phyloP scores from a whole-genome alignment of 2,888 invertebrate genomes.

The Dusona sp. region DNA sequence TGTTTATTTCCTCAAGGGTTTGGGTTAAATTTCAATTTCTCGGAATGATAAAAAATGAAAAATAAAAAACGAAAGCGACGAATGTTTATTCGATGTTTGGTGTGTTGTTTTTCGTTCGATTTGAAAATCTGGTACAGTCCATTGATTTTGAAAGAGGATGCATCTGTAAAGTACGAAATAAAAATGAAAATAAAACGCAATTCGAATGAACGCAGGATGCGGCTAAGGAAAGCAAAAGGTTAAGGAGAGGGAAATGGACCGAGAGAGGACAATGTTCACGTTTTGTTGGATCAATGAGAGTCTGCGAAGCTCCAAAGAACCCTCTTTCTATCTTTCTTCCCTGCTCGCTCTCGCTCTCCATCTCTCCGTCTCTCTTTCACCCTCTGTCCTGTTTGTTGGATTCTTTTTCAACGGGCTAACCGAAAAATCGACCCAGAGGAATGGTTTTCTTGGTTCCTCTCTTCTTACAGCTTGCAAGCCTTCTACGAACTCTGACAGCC shows the following conservation, averaged over 20 bases:
- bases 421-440: conserved; percentile 55
- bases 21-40: not conserved
- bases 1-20: not conserved
- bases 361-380: conserved; percentile 43
- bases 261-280: conserved; percentile 48
- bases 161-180: not conserved
- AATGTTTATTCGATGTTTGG: not conserved
- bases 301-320: conserved; percentile 49
- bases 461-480: conserved; percentile 41
- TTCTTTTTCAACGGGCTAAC: conserved; percentile 57
- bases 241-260: conserved; percentile 24
- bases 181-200: conserved; percentile 23
- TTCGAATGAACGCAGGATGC: conserved; percentile 3
- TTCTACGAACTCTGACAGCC: conserved; percentile 54
- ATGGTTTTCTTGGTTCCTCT: conserved; percentile 57
- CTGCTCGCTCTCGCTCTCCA: conserved; percentile 36
- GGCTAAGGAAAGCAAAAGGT: conserved; percentile 29
- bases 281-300: conserved; percentile 55
- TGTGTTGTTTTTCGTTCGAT: not conserved
- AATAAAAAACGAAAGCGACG: not conserved
- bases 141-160: conserved; percentile 14
- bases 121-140: not conserved
- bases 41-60: not conserved
- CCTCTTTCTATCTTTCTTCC: conserved; percentile 49
- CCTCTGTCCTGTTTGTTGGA: conserved; percentile 52